Conservation (phyloP, 2,113 vertebrate genomes). For the Brachyhypopomus gauderio region DNA sequence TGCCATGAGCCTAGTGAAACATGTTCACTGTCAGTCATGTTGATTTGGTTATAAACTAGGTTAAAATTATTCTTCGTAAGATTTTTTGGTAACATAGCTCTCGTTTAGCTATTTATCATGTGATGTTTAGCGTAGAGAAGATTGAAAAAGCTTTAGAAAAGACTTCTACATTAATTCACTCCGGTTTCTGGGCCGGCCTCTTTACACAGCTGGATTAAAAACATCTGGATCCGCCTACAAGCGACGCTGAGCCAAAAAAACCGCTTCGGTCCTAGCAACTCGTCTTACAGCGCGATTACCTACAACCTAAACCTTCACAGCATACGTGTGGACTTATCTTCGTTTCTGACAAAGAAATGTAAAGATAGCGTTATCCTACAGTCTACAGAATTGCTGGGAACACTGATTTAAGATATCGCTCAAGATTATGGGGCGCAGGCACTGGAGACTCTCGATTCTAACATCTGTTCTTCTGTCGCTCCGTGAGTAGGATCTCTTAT, state of each 20-base stretch:
- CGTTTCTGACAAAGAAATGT: slow-evolving; percentile 21
- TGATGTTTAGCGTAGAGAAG: slow-evolving; percentile 1
- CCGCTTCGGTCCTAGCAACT: slow-evolving; percentile 44
- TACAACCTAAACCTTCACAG: slow-evolving; percentile 24
- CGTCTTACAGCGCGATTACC: slow-evolving; percentile 39
- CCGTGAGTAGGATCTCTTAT: slow-evolving; percentile 73
- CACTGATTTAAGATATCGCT: slow-evolving; percentile 48
- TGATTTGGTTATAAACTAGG: background rate
- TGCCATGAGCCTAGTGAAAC: too few relatives aligned
- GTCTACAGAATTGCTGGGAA: slow-evolving; percentile 32
- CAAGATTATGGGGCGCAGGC: slow-evolving; percentile 69
- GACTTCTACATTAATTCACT: slow-evolving; percentile 43
- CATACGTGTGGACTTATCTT: slow-evolving; percentile 34
- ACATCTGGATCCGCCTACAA: slow-evolving; percentile 81
- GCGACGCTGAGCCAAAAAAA: slow-evolving; percentile 51
- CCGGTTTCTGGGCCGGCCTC: slow-evolving; percentile 79
- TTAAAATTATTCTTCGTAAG: too few relatives aligned
- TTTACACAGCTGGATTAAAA: slow-evolving; percentile 82
- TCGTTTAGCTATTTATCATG: background rate
- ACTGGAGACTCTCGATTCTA: slow-evolving; percentile 57
- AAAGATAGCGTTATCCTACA: slow-evolving; percentile 8
- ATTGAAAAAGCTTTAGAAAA: slow-evolving; percentile 22
- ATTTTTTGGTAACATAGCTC: too few relatives aligned
- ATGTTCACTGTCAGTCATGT: background rate
- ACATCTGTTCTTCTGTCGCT: slow-evolving; percentile 72